Evolutionary conservation across 2,797 vertebrate genomes (phyloP).

Genomic region (Carcharodon carcharias): DNA sequence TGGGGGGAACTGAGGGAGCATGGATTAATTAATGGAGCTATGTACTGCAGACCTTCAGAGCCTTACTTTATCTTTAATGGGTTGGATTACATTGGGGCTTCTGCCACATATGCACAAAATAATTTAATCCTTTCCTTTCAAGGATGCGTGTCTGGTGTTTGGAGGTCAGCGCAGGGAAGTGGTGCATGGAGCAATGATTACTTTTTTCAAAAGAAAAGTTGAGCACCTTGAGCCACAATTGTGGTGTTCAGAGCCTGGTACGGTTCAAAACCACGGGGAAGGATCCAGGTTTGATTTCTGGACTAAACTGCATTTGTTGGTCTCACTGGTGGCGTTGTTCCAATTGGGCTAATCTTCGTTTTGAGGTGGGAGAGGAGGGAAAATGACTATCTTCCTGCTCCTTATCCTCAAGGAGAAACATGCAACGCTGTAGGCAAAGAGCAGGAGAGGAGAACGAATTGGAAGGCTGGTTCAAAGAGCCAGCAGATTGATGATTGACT

Average conservation of each 20-base stretch:
- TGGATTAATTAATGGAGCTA: neutral
- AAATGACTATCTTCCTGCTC: neutral
- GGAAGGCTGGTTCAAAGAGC: neutral
- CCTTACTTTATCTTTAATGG: neutral
- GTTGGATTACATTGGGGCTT: neutral
- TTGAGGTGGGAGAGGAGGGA: too few relatives aligned
- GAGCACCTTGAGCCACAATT: neutral
- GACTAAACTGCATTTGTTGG: neutral
- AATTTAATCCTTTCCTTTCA: neutral
- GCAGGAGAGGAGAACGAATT: neutral
- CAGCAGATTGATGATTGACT: neutral
- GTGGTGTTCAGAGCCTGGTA: too few relatives aligned
- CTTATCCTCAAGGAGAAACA: neutral
- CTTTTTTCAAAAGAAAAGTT: neutral
- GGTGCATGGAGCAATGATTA: neutral
- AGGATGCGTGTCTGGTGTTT: neutral
- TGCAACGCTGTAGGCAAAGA: neutral
- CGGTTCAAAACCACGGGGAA: neutral
- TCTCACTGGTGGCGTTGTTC: neutral
- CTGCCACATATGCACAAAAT: neutral
- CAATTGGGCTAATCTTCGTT: neutral
- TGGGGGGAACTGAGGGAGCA: neutral
- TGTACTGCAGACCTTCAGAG: neutral
- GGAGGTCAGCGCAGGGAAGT: neutral
- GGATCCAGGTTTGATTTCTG: neutral